Evolutionary conservation across 2,113 vertebrate genomes (phyloP).

Genomic region (Gymnogyps californianus): DNA sequence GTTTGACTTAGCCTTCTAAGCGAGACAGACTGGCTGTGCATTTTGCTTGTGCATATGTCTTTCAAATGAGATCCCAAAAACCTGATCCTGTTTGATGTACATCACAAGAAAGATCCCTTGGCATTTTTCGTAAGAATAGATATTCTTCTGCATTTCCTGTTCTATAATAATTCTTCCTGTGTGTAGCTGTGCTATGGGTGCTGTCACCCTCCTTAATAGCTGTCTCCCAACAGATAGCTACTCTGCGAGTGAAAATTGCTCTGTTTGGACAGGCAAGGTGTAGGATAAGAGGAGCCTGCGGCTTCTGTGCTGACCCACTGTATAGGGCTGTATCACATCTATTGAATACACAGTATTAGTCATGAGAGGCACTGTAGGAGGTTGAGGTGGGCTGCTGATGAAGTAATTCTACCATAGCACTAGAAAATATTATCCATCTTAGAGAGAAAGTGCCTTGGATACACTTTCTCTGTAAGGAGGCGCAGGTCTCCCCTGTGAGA

Average conservation of each 20-base stretch:
- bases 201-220: background rate
- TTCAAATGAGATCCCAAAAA: background rate
- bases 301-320: background rate
- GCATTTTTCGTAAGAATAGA: background rate
- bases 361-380: background rate
- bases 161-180: background rate
- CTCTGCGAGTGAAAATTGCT: rapidly evolving
- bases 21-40: rapidly evolving
- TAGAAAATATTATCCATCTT: background rate
- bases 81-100: background rate
- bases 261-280: background rate
- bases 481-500: rapidly evolving
- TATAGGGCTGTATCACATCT: background rate
- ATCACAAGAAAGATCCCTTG: background rate
- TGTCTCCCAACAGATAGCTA: background rate
- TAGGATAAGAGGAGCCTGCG: background rate
- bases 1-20: background rate
- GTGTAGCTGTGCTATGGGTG: background rate
- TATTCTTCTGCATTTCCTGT: background rate
- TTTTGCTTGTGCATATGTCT: background rate
- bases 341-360: background rate
- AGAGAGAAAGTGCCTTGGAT: background rate
- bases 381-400: background rate
- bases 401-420: background rate
- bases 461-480: background rate